Evolutionary conservation across 1,140 invertebrate species (phyloP), one percentile per base, ranked within the genome.

Genomic region (Archivesica marissinica): DNA sequence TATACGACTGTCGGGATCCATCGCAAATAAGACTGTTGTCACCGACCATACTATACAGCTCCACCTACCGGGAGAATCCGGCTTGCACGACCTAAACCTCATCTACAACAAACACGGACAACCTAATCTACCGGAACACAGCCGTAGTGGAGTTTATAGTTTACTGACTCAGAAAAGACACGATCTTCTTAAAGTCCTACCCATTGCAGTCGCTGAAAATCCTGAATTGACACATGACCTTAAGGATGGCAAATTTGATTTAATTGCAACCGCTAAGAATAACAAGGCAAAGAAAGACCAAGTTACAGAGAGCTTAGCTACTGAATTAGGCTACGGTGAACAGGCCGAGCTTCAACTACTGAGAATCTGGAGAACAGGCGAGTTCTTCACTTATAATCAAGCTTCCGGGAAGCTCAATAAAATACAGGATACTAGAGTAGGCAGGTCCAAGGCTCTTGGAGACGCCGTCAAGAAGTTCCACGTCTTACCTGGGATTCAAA

Each of bases 361-460:
- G 6, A 4, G 70, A 44, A 59, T 75, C 20, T 61, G 39, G 68
- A 50, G 70, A 59, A 83, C 80, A n/a, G 70, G 70, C 9, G 68
- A 83, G 52, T 83, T 75, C 50, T 83, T 61, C 41, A 83, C 80
- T 0, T 83, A 61, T 38, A 61, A 83, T 50, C 64, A 70, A 15
- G 28, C 15, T 15, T 75, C 80, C 17, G 54, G 80, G 25, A 35
- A 64, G 1, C 6, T 83, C 20, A 74, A 75, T 30, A 52, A 35
- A 47, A 30, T 83, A 33, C 20, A 47, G 15, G 80, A 83, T 17
- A 39, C 13, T 3, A 30, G 70, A 25, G 38, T 30, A 3, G 20
- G 52, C 33, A 28, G 38, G 17, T 39, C 25, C 6, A 33, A 52
- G 39, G 23, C 50, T 15, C 17, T 64, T 30, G 38, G 44, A 39